Base-by-base conservation (phyloP, 2,113 vertebrate genomes). In the Gavialis gangeticus region DNA sequence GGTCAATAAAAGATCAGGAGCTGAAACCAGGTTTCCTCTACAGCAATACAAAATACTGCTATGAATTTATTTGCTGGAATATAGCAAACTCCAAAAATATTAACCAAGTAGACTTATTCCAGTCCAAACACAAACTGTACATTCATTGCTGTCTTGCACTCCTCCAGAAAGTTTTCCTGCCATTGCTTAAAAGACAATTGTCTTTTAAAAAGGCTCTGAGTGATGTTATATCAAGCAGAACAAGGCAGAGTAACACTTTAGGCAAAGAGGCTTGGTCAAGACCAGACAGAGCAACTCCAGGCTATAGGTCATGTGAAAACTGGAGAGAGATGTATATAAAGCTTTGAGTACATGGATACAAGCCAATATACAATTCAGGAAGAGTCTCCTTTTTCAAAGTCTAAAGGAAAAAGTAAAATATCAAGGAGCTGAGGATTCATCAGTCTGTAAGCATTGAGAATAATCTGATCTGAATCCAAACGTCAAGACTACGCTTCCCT, bases 121-220 rank as follows among this genome's bases (percentile, higher is more conserved):
- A 67, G 19, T 30, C 15, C 28, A 19, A 67, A n/a, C 27, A 28
- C 28, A 67, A 30, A 18, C 64, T 30, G 30, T n/a, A 30, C 14
- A 30, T 10, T 1, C 79, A 60, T 16, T 73, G 57, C 64, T 0
- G 0, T 37, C 90, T 7, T 5, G 1, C 0, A 0, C 3, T 5
- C 15, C 19, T 69, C 58, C 83, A 81, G 46, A 17, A 67, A 3
- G 25, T 19, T 3, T 75, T 86, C 25, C 69, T 27, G 75, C 3
- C n/a, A 0, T 64, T 2, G 1, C 73, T 63, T 46, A 9, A 54
- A 79, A 80, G 46, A 76, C 1, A 67, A 9, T 16, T 14, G 12
- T 12, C 34, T 34, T 34, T 34, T 34, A 34, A 34, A 34, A 34
- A 63, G n/a, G 12, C 56, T 55, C 66, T 3, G 64, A 30, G 71